Evolutionary conservation across 2,888 invertebrate genomes (phyloP).

Genomic region (Nasonovia ribisnigri): DNA sequence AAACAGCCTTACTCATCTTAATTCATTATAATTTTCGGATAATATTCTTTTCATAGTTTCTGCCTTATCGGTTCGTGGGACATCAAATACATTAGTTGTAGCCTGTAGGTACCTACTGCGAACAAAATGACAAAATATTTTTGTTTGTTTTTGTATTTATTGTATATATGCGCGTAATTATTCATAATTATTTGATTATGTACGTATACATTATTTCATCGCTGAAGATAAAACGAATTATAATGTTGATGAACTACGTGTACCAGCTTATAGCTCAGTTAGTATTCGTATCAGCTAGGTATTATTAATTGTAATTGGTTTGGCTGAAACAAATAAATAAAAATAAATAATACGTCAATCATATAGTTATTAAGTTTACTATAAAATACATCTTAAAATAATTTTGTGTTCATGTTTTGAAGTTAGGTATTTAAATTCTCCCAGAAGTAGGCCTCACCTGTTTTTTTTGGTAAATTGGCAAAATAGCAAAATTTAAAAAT

Average conservation of each 20-base stretch:
- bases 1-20: constrained; percentile 34
- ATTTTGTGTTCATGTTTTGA: not conserved
- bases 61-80: not conserved
- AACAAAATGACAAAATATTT: not conserved
- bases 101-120: not conserved
- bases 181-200: no score
- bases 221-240: not conserved
- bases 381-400: not conserved
- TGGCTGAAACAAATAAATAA: no score
- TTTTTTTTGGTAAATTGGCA: constrained; percentile 17
- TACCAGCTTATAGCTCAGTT: no score
- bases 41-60: not conserved
- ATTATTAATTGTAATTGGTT: no score
- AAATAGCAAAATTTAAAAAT: constrained; percentile 36
- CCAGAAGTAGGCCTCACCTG: constrained; percentile 44
- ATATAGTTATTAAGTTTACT: not conserved
- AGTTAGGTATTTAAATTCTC: constrained; percentile 27
- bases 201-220: not conserved
- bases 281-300: no score
- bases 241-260: no score
- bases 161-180: not conserved
- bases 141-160: not conserved
- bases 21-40: constrained; percentile 20
- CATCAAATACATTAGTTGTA: not conserved
- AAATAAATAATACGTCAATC: no score